Base-by-base conservation (phyloP, 1,140 invertebrate species). In the Aradophagus sp. region DNA sequence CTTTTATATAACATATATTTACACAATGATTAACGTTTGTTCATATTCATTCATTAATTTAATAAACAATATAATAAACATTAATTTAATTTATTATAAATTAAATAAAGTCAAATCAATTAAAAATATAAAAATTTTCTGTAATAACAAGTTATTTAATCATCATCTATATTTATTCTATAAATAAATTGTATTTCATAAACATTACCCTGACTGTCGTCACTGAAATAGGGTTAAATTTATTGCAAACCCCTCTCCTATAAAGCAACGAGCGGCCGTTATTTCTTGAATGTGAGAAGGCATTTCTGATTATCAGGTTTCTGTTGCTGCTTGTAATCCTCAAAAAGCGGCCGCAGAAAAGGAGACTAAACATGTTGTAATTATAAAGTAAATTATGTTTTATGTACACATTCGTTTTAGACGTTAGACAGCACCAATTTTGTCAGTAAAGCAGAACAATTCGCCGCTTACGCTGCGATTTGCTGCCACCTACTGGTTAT, bases 151-250 rank as follows among this genome's bases (percentile, higher is more conserved):
- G 26, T 61, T 41, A 66, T 34, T 52, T 26, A 73, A 71, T 55
- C 14, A 14, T 36, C n/a, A 7, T 16, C 34, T 23, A 32, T 29
- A 29, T 56, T 55, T 61, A 67, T 23, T 58, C 23, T 27, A 48
- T 23, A 41, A 48, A 61, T 61, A 61, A 39, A 29, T 17, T 15
- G 1, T n/a, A n/a, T n/a, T n/a, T n/a, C n/a, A 2, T 42, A 59
- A 75, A 66, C 38, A 67, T 79, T 82, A 82, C 79, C 77, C 77
- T 74, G 47, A 78, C 31, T 58, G 45, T 52, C 17, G 61, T 13
- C 0, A 42, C 16, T n/a, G 72, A 34, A 62, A 73, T 31, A 36
- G 62, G 53, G 58, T 65, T 65, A 55, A 38, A 61, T 32, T 5
- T 17, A 26, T n/a, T 6, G 13, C 1, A 31, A 34, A 39, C 0